Percentiles rank a stretch among this genome's conserved stretches.
Evolutionary conservation across 2,888 invertebrate species (phyloP).

Genomic region (Rugalucina vietnamica): DNA sequence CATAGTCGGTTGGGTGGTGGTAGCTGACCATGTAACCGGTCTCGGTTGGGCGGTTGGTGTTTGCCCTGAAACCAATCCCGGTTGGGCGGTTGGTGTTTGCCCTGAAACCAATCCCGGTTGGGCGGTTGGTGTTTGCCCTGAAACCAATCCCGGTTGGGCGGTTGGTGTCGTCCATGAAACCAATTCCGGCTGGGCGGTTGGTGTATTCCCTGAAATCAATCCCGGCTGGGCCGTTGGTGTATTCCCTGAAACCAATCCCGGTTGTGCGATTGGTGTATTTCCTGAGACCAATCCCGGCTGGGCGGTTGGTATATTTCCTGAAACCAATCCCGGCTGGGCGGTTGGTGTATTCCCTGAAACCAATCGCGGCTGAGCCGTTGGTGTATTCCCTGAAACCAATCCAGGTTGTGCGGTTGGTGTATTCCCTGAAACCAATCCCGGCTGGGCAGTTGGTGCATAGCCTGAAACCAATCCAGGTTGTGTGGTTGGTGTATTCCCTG

Average conservation of each 20-base stretch:
- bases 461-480: not conserved
- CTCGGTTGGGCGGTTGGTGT: no score
- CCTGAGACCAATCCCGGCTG: not conserved
- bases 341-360: slow-evolving; percentile 23
- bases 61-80: no score
- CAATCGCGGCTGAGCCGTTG: slow-evolving; percentile 32
- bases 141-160: no score
- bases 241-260: slow-evolving; percentile 59
- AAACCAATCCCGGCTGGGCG: slow-evolving; percentile 14
- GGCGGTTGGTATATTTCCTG: slow-evolving; percentile 30
- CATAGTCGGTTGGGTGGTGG: no score
- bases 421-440: slow-evolving; percentile 36
- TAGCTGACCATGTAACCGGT: no score
- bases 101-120: no score
- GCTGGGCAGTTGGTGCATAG: slow-evolving; percentile 45
- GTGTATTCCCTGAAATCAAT: slow-evolving; percentile 21
- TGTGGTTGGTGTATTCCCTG: slow-evolving; percentile 28
- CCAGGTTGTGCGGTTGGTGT: slow-evolving; percentile 28
- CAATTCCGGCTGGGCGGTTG: slow-evolving; percentile 4
- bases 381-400: not conserved
- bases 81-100: no score
- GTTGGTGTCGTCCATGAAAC: no score
- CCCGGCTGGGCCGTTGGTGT: slow-evolving; percentile 54
- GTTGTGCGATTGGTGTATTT: slow-evolving; percentile 39
- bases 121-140: no score